A percentile compares a stretch with the other conserved stretches of the same genome.
Evolutionary conservation across 2,113 vertebrate genomes (phyloP).

Genomic region (Neoarius graeffei): DNA sequence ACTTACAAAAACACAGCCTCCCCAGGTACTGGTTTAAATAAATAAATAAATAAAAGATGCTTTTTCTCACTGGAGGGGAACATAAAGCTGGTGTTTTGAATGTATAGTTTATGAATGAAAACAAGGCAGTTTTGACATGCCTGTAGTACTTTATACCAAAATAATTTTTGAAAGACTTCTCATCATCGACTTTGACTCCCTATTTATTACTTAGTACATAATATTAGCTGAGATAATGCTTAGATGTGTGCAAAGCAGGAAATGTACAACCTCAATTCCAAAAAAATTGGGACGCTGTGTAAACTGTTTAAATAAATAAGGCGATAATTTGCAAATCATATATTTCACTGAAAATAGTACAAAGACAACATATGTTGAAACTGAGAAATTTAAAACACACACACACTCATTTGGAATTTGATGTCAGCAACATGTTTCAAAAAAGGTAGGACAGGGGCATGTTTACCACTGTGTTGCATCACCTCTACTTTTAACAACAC

Average conservation of each 20-base stretch:
- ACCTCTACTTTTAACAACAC: no score
- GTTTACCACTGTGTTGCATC: no score
- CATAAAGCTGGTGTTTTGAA: constrained; percentile 28
- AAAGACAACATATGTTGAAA: no score
- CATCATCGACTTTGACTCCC: background rate
- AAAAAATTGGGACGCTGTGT: no score
- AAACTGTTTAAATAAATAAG: no score
- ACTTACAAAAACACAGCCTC: constrained; percentile 76
- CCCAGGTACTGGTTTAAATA: constrained; percentile 42
- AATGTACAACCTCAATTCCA: background rate
- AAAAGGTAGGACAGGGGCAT: no score
- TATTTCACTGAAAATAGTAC: no score
- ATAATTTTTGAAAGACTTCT: background rate
- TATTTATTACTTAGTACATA: background rate
- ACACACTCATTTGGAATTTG: no score
- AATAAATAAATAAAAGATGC: constrained; percentile 39
- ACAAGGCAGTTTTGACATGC: background rate
- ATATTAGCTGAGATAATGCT: background rate
- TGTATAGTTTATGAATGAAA: constrained; percentile 3
- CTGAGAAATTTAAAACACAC: no score
- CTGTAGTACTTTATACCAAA: constrained; percentile 15
- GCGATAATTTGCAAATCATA: no score
- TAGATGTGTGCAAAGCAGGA: background rate
- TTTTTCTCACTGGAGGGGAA: constrained; percentile 8
- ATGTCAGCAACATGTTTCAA: no score